These are phyloP conservation scores for Butorides virescens DNA, from an alignment of 2,113 vertebrate species.

Conservation along the genomic window DNA sequence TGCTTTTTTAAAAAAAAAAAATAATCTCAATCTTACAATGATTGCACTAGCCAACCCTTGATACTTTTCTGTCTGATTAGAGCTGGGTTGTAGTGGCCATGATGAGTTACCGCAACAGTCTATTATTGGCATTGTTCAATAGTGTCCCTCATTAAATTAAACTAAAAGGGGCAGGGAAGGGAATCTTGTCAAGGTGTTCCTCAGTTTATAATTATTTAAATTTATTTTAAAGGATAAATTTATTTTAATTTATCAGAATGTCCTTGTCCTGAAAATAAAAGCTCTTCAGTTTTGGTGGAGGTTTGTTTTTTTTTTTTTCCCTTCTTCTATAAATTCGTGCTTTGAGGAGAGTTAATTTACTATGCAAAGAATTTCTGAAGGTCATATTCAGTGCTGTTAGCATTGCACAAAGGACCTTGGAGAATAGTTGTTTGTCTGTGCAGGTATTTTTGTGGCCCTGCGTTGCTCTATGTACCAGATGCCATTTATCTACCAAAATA, in stretches of 20 bases:
- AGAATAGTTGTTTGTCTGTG: background rate
- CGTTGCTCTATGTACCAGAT: background rate
- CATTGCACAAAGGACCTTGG: background rate
- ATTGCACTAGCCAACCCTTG: background rate
- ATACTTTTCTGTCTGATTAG: background rate
- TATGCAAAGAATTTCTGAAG: constrained; percentile 1
- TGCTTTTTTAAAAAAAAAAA: background rate
- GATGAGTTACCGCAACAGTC: background rate
- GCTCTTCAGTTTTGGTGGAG: background rate
- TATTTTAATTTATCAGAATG: background rate
- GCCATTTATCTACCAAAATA: background rate
- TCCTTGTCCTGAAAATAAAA: background rate
- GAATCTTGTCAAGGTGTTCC: background rate
- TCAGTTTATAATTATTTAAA: background rate
- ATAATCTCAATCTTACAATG: background rate
- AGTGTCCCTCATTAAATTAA: constrained; percentile 25
- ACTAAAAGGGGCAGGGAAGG: background rate
- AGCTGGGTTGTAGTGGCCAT: background rate
- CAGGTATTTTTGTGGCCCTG: background rate
- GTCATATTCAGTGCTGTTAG: background rate
- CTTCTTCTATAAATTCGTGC: background rate
- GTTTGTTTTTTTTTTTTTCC: rapidly evolving
- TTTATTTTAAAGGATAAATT: constrained; percentile 3
- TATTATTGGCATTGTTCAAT: background rate
- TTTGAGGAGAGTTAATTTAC: background rate